Evolutionary conservation across 2,797 vertebrate species (phyloP), one percentile per base, ranked within the genome.

Genomic region (Simalia tracyae): DNA sequence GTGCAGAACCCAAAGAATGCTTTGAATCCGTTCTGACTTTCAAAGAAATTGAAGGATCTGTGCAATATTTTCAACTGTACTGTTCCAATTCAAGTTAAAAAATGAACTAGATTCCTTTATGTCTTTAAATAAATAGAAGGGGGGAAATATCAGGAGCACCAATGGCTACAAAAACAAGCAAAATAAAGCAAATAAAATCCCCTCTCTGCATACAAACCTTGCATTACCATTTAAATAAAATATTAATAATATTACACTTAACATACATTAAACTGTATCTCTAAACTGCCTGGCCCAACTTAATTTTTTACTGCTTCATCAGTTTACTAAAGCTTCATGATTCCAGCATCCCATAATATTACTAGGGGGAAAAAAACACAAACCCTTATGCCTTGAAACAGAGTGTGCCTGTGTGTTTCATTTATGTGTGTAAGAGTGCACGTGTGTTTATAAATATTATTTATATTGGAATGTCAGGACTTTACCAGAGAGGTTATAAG

Each of bases 171-270:
- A 64, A 90, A 81, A 60, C 2, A 91, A 87, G 14, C 61, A 87
- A 64, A 90, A 81, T 57, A 1, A 91, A 87, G 14, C 31, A 36
- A 36, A 36, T 36, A 19, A 86, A 42, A 87, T 36, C 42, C 56
- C 5, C 24, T 85, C 50, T 56, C 68, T 60, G 76, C 57, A 94
- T 17, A 87, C 36, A 87, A 84, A 63, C 31, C 26, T 95, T 22
- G 8, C 0, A 95, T 91, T 94, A 96, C 92, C 92, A 90, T 90
- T 86, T 92, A 93, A 94, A 93, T 94, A 93, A 94, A 95, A 89
- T 60, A 94, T 93, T 94, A 66, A 90, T 76, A 94, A 93, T 61
- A 72, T 36, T 89, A 94, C 31, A 95, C 93, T 92, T 94, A 91
- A 94, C 93, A 95, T 92, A 93, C 92, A 95, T 93, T 63, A 87